Conservation (phyloP, 2,113 vertebrate species). For the Pontoporia blainvillei region DNA sequence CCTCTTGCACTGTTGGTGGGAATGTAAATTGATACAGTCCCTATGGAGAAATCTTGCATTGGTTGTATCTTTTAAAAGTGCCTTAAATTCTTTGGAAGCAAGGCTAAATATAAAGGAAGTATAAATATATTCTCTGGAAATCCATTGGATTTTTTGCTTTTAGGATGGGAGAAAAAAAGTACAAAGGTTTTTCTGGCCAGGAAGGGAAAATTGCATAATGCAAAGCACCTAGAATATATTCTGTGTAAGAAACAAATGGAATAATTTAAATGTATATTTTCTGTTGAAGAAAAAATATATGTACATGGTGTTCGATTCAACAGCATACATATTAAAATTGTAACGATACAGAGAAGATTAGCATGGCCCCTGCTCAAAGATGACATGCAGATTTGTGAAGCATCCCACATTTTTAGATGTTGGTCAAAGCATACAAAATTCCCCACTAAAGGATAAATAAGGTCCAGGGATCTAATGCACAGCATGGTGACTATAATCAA, state of each 20-base stretch:
- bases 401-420: not conserved
- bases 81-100: not conserved
- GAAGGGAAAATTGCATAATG: not conserved
- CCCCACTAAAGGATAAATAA: not conserved
- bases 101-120: not conserved
- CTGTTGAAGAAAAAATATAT: not conserved
- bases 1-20: too few relatives aligned
- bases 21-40: too few relatives aligned
- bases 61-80: not conserved
- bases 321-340: not conserved
- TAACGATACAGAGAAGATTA: not conserved
- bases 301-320: not conserved
- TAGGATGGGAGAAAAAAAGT: not conserved
- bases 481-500: not conserved
- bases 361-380: not conserved
- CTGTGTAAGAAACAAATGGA: constrained; percentile 16
- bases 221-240: not conserved
- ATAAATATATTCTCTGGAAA: not conserved
- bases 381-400: not conserved
- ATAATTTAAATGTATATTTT: constrained; percentile 21
- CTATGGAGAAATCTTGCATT: not conserved
- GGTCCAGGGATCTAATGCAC: not conserved
- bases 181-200: not conserved
- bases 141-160: not conserved
- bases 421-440: not conserved